Evolutionary conservation across 2,797 vertebrate species (phyloP), one percentile per base, ranked within the genome.

Genomic region (Nannoperca obscura): DNA sequence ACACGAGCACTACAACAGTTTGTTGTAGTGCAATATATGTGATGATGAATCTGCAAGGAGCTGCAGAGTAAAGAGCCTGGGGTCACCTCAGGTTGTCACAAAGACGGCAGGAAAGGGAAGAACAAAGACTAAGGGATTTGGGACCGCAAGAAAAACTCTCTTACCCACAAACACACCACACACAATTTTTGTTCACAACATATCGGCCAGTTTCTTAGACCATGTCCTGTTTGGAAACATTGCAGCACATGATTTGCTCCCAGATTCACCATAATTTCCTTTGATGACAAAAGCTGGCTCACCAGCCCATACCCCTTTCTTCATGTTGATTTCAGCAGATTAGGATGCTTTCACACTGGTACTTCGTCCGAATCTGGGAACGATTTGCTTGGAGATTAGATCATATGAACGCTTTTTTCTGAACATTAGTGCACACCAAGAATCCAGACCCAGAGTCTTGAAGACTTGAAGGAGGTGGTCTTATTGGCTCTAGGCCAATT

Each of bases 331-430:
- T 88, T 86, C 78, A 82, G 78, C 76, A 82, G 64, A 78, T 76
- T 62, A 71, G 71, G 83, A 80, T 44, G 73, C 68, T 91, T 92
- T 88, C 89, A 90, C 89, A 89, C 89, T 86, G 82, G 78, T 64
- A 44, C 66, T 76, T 32, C 9, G 38, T 58, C 74, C 14, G 5
- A 85, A 76, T 59, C 34, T 9, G 1, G 63, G n/a, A 52, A 30
- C 0, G 1, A 49, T 42, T 52, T 0, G 11, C 3, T 30, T 22
- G 44, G 44, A 80, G 62, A 52, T 74, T 13, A 52, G 20, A 62
- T 57, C 24, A 40, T 22, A 47, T 22, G 22, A 49, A 40, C 1
- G 6, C 14, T 30, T 71, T 11, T 11, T 72, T 63, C 36, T 59
- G 22, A 67, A 75, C 27, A 17, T 1, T 11, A 38, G 47, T 17